Evolutionary conservation across 2,797 vertebrate species (phyloP).

Genomic region (Cuculus canorus): DNA sequence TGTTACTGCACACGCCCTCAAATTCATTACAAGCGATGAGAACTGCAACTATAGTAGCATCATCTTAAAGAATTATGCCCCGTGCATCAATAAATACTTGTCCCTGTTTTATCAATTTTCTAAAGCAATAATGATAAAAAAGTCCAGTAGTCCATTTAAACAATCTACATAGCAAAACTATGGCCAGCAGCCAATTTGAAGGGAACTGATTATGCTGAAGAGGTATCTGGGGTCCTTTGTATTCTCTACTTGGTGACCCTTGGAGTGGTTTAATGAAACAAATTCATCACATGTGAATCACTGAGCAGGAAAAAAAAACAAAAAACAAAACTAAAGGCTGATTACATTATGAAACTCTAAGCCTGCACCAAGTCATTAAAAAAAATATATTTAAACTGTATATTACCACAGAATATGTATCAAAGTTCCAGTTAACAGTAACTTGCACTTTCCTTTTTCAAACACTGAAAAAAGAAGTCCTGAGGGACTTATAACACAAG

Average conservation of each 20-base stretch:
- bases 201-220: conserved; percentile 54
- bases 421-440: not conserved
- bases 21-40: not conserved
- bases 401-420: not conserved
- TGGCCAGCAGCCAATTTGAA: conserved; percentile 28
- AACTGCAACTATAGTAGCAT: not conserved
- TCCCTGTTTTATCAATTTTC: conserved; percentile 58
- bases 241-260: conserved; percentile 56
- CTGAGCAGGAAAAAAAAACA: not conserved
- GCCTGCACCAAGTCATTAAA: not conserved
- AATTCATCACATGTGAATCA: conserved; percentile 52
- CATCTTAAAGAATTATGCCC: conserved; percentile 50
- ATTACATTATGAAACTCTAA: conserved; percentile 48
- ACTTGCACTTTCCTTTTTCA: not conserved
- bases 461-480: not conserved
- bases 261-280: conserved; percentile 70
- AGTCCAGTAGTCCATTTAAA: conserved; percentile 48
- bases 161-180: conserved; percentile 15
- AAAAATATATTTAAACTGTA: not conserved
- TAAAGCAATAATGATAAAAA: conserved; percentile 56
- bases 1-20: not conserved
- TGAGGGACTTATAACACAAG: not conserved
- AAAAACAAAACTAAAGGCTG: conserved; percentile 48
- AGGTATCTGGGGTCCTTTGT: conserved; percentile 35
- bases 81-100: conserved; percentile 55